A percentile compares a stretch with the other conserved stretches of the same genome.
phyloP scores from a whole-genome alignment of 2,797 vertebrate genomes.

The Varecia variegata region DNA sequence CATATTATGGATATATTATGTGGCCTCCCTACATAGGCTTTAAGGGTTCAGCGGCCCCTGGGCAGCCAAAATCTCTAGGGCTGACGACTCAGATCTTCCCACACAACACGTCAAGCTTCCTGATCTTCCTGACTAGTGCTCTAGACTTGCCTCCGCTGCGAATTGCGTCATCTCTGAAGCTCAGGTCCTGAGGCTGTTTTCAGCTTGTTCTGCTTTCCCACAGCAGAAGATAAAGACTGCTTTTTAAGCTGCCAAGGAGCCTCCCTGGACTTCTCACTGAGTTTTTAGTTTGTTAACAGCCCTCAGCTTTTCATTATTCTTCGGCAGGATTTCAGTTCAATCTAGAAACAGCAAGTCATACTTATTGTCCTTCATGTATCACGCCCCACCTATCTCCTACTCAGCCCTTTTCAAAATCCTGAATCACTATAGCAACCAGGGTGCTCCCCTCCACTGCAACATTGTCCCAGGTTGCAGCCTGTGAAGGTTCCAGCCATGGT shows the following conservation, averaged over 20 bases:
- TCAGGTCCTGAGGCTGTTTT: background rate
- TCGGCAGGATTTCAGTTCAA: background rate
- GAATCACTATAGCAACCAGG: background rate
- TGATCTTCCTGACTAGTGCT: background rate
- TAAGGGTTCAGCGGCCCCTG: background rate
- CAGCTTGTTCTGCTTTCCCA: background rate
- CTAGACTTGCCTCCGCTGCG: background rate
- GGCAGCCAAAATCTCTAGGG: background rate
- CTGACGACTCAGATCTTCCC: background rate
- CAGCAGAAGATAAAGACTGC: background rate
- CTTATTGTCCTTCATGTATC: background rate
- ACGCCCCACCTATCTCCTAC: background rate
- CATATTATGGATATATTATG: too few species aligned
- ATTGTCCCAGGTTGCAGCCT: background rate
- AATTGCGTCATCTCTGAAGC: background rate
- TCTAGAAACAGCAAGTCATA: background rate
- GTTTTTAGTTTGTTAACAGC: background rate
- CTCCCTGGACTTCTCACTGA: background rate
- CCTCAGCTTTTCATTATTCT: conserved; percentile 13
- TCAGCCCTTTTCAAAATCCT: background rate
- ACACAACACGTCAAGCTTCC: background rate
- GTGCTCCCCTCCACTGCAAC: background rate
- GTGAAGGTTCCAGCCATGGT: background rate
- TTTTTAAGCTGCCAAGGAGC: background rate
- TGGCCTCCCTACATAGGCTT: background rate